Conservation (phyloP, 2,113 vertebrate species). For the Myrmophylax atrothorax region DNA sequence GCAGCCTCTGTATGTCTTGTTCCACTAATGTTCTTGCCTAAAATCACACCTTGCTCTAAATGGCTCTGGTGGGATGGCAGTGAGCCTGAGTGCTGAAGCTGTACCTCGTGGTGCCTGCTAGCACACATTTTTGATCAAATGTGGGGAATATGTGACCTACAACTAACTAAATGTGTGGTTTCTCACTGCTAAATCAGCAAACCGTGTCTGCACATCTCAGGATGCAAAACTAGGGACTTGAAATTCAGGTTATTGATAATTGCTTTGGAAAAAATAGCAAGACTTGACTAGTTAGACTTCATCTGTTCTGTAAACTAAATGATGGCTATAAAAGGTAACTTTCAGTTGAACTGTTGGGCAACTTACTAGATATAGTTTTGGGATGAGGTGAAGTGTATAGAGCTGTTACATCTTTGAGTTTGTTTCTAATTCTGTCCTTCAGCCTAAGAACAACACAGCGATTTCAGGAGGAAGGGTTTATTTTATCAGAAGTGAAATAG, state of each 20-base stretch:
- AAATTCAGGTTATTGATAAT: constrained; percentile 25
- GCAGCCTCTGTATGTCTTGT: background rate
- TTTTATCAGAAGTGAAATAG: background rate
- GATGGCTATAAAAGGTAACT: constrained; percentile 22
- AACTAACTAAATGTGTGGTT: background rate
- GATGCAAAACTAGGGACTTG: background rate
- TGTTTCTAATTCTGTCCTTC: background rate
- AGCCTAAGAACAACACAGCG: background rate
- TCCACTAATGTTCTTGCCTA: background rate
- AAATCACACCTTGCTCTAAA: background rate
- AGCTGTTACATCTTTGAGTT: background rate
- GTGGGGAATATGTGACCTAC: background rate
- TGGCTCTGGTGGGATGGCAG: background rate
- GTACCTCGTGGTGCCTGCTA: background rate
- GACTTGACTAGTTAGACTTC: constrained; percentile 40
- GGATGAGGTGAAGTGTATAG: background rate
- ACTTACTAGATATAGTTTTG: background rate
- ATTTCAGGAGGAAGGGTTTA: background rate
- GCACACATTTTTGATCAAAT: constrained; percentile 30
- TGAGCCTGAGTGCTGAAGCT: background rate
- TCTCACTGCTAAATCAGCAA: background rate
- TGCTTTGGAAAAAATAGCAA: constrained; percentile 1
- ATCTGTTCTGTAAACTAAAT: constrained; percentile 27
- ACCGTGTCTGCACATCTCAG: background rate
- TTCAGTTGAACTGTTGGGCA: background rate